Base-by-base conservation (phyloP, 1,140 invertebrate species). In the Maniola jurtina region DNA sequence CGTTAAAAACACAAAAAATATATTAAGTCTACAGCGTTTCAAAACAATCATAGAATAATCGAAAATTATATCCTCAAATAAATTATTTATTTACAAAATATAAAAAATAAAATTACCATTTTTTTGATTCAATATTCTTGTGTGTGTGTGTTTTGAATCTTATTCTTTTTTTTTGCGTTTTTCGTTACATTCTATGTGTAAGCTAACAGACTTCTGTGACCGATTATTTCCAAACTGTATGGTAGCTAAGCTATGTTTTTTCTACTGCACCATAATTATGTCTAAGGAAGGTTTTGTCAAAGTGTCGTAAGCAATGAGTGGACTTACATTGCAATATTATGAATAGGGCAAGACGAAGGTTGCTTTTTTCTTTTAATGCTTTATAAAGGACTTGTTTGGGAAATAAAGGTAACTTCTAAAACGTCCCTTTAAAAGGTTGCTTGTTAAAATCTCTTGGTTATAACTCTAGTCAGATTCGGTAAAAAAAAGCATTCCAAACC, bases 191-290 rank as follows among this genome's bases (percentile, higher is more conserved):
- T n/a, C 25, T 25, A 25, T 25, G 1, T 25, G 25, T 4, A 25
- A 25, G 25, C 25, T 4, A 25, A 25, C 25, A 25, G 25, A 25
- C 25, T 25, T 25, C 25, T 25, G 25, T 25, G 1, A 4, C 25
- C 25, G 10, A 6, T 40, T 5, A 45, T n/a, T 45, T 45, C 42
- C 5, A 1, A 13, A 13, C 42, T 11, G 13, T n/a, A 45, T 11
- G 13, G 13, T n/a, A 5, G 42, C 13, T 45, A 45, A 1, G 1
- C 42, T 45, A 11, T n/a, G 42, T 45, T 45, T 36, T 58, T 58
- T 66, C 57, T 66, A 57, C 56, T 42, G 57, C 40, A 52, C 56
- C 57, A 60, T 66, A 11, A 45, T 66, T 60, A 50, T 52, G 40
- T 60, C 59, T 35, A 34, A 33, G 55, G 35, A 38, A 35, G 45